These are phyloP conservation scores for Pangasius krempfi DNA, from an alignment of 2,797 vertebrate species.

Conservation along the genomic window DNA sequence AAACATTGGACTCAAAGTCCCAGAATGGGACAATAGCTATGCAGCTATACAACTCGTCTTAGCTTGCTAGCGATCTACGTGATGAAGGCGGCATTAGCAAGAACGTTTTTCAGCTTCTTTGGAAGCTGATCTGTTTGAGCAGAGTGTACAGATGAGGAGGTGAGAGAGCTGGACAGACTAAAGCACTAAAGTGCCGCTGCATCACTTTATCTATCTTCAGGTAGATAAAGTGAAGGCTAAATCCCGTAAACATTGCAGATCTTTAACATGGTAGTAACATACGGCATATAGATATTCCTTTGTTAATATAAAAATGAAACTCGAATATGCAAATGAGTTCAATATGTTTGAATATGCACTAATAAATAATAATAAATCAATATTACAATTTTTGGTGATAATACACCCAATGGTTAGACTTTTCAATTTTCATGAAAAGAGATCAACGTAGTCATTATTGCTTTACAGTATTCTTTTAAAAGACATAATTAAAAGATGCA, in stretches of 20 bases:
- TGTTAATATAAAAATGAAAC: not conserved
- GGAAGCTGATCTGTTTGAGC: not conserved
- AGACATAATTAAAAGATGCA: not conserved
- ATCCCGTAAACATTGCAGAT: not conserved
- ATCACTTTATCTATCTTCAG: not conserved
- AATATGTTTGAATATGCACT: not conserved
- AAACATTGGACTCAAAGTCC: not conserved
- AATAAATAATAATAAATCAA: not conserved
- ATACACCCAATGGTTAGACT: not conserved
- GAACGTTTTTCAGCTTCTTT: not conserved
- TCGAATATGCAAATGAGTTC: not conserved
- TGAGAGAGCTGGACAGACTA: not conserved
- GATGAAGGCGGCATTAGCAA: not conserved
- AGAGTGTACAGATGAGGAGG: not conserved
- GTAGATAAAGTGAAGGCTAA: not conserved
- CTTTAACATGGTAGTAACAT: not conserved
- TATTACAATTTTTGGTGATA: not conserved
- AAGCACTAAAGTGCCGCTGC: not conserved
- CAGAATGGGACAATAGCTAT: not conserved
- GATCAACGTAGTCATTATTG: not conserved
- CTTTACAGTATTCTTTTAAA: not conserved
- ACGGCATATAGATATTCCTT: not conserved
- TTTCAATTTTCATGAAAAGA: not conserved
- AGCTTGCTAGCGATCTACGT: not conserved
- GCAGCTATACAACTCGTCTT: not conserved